Evolutionary conservation across 2,888 invertebrate species (phyloP).

Genomic region (Ephialtes manifestator): DNA sequence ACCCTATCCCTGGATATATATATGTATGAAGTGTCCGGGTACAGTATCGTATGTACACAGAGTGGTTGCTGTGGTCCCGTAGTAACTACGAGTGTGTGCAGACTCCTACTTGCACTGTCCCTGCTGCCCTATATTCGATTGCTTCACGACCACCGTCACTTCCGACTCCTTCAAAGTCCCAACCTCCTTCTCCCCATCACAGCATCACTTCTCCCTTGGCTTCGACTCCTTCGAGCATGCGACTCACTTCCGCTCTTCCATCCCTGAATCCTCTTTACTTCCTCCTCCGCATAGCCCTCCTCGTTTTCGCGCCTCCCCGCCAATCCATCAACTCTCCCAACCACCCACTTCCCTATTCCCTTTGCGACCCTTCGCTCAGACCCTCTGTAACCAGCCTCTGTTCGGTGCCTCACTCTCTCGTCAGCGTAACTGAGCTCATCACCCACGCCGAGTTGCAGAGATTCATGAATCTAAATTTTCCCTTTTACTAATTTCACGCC

Average conservation of each 20-base stretch:
- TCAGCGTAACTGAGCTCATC: constrained; percentile 54
- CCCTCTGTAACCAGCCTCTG: constrained; percentile 3
- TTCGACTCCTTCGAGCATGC: constrained; percentile 33
- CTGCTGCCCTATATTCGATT: constrained; percentile 65
- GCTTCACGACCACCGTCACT: constrained; percentile 63
- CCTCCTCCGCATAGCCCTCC: constrained; percentile 41
- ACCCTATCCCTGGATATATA: constrained; percentile 6
- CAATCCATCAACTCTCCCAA: constrained; percentile 64
- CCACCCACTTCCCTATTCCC: constrained; percentile 49
- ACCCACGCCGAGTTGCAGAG: constrained; percentile 50
- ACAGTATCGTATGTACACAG: constrained; percentile 45
- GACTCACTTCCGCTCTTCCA: constrained; percentile 62
- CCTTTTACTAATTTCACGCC: constrained; percentile 69
- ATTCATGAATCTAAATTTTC: constrained; percentile 72
- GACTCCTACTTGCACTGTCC: constrained; percentile 38
- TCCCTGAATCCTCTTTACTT: constrained; percentile 28
- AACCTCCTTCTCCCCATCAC: not conserved
- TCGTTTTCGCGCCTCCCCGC: constrained; percentile 26
- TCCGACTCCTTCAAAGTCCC: constrained; percentile 63
- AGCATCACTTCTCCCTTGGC: constrained; percentile 19
- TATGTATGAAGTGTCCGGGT: constrained; percentile 37
- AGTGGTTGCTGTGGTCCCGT: constrained; percentile 39
- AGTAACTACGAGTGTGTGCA: constrained; percentile 53
- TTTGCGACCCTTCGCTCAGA: constrained; percentile 37
- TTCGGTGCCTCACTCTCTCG: constrained; percentile 30